phyloP scores from a whole-genome alignment of 2,113 vertebrate species.

The Myotis yumanensis region DNA sequence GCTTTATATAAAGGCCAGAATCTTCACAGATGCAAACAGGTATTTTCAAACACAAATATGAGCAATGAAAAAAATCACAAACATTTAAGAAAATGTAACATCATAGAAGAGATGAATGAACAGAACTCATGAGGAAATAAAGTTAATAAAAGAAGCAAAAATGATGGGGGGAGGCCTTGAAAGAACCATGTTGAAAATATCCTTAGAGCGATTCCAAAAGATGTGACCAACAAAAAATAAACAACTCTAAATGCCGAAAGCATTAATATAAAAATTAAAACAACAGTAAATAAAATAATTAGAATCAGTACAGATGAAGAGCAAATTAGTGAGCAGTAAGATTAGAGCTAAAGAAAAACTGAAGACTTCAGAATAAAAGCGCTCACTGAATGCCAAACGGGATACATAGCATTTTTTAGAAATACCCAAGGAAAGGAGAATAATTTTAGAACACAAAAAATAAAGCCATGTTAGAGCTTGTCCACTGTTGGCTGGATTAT shows the following conservation, averaged over 20 bases:
- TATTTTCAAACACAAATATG: background rate
- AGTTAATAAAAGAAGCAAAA: conserved; percentile 30
- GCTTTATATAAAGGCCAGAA: background rate
- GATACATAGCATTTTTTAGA: background rate
- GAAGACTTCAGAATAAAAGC: background rate
- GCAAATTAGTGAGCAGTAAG: background rate
- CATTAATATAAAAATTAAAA: background rate
- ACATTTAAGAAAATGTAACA: background rate
- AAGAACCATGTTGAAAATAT: background rate
- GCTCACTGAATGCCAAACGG: background rate
- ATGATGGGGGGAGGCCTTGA: background rate
- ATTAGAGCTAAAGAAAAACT: background rate
- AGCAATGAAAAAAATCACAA: background rate
- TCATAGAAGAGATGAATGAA: background rate
- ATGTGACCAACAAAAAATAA: background rate
- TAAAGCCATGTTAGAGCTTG: background rate
- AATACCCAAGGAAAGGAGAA: background rate
- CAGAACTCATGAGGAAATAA: conserved; percentile 50
- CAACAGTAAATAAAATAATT: background rate
- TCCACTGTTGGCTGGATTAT: background rate
- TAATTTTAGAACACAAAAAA: background rate
- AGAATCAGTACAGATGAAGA: background rate
- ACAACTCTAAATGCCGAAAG: background rate
- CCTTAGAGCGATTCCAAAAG: background rate
- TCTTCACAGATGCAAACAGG: background rate